Base-by-base conservation (phyloP, 2,888 invertebrate species). In the Spatulosminthurus flaviceps region DNA sequence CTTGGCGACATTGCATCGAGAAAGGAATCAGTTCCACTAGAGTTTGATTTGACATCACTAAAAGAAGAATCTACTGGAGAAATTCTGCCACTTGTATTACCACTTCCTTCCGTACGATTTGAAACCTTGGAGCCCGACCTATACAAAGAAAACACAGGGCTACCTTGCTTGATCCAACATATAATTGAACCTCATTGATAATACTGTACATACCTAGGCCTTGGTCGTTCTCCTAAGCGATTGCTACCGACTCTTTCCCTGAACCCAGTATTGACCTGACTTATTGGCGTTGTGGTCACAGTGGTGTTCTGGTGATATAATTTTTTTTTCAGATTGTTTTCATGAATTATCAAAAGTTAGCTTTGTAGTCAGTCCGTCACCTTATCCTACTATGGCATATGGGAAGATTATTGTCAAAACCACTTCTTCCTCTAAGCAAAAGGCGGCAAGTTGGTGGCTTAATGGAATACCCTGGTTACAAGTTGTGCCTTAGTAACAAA, bases 171-270 rank as follows among this genome's bases (percentile, higher is more conserved):
- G n/a, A n/a, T n/a, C n/a, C n/a, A n/a, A n/a, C n/a, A n/a, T n/a
- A n/a, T n/a, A n/a, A n/a, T n/a, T n/a, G n/a, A n/a, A n/a, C n/a
- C n/a, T n/a, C n/a, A n/a, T n/a, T n/a, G n/a, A 51, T 34, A 34
- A 34, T 34, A 34, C 9, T 21, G 66, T n/a, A 90, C 91, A 89
- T 91, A 94, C 93, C 95, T 93, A 89, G 95, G 94, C 88, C 95
- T 91, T 81, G 91, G 91, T 87, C 92, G 91, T 88, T 95, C 95
- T 84, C 93, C 92, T 86, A 95, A 90, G 81, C 95, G 92, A 88
- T 94, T 95, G 90, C 95, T 95, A 88, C 95, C 95, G 84, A 95
- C 91, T 83, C 95, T 92, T 89, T 95, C 96, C 87, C 95, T 91
- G 90, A 95, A 95, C 86, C 95, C 94, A 89, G 92, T 94, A 16